Base-by-base conservation (phyloP, 2,888 invertebrate genomes). In the Polydrusus cervinus region DNA sequence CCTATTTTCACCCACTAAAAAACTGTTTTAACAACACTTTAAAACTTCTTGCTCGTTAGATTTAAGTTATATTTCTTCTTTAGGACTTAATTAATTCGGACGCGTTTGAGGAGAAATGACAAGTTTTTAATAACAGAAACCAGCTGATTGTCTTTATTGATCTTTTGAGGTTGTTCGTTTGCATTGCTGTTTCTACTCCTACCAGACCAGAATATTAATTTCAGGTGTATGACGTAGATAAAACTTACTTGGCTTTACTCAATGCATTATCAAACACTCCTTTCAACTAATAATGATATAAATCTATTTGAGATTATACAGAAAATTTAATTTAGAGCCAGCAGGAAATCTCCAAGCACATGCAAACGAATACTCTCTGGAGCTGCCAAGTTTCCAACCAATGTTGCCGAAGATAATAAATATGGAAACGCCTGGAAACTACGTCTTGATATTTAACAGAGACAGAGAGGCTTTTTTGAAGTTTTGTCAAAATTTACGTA, bases 61-160 rank as follows among this genome's bases (percentile, higher is more conserved):
- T 18, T 40, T 53, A 34, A 43, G 38, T 53, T 38, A 67, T 20
- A 40, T 45, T 75, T n/a, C 14, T 45, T 2, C 14, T 43, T 51
- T 57, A 64, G 62, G 8, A 30, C 47, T 49, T 13, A 34, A 9
- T 57, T 65, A 65, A 70, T 65, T 70, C 68, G 57, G 49, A 57
- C 53, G 38, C 13, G 25, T 70, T 30, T 25, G 25, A n/a, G 34
- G 38, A 60, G 9, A 40, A 71, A 34, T 43, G 69, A 72, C 64
- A 57, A 61, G 30, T 6, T 70, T 43, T 74, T 73, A 73, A 76
- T 67, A 76, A 76, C 76, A 76, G 66, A 76, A 74, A 74, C 69
- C 76, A 76, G 76, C 76, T 76, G 75, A 62, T 65, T 47, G 40
- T 43, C 53, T 57, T 69, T 70, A 72, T 72, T 66, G 71, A 72